A percentile compares a stretch with the other conserved stretches of the same genome.
These are phyloP conservation scores for Cinclus cinclus DNA, from an alignment of 2,113 vertebrate species.

Conservation along the genomic window DNA sequence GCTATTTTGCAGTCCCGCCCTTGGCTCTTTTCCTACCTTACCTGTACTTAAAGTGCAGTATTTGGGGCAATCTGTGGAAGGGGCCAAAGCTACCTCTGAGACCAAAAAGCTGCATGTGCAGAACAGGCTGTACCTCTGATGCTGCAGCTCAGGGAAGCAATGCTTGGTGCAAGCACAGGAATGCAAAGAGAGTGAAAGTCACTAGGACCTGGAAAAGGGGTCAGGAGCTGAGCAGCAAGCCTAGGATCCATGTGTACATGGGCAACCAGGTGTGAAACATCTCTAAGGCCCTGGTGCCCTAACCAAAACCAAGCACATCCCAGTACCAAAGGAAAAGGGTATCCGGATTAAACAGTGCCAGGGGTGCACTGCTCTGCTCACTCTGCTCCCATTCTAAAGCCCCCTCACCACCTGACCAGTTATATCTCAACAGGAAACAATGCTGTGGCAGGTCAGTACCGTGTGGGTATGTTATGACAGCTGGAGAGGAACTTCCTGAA, in stretches of 20 bases:
- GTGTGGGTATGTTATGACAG: background rate
- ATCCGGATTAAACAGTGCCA: background rate
- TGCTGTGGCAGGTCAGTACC: background rate
- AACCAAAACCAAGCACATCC: background rate
- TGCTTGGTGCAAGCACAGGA: background rate
- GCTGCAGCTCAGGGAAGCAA: background rate
- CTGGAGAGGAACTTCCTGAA: conserved; percentile 11
- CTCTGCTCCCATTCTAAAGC: background rate
- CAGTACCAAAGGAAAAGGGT: background rate
- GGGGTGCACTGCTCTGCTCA: background rate
- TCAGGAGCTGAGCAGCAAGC: background rate
- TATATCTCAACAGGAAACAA: background rate
- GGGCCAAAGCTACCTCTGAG: background rate
- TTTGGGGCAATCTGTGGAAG: background rate
- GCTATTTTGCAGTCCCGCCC: background rate
- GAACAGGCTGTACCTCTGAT: background rate
- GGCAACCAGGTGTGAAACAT: background rate
- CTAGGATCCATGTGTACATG: background rate
- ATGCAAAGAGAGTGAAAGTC: background rate
- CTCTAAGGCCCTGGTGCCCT: background rate
- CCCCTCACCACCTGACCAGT: background rate
- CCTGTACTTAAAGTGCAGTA: background rate
- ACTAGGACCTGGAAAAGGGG: background rate
- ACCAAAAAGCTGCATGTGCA: background rate
- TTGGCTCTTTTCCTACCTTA: background rate